Evolutionary conservation across 2,888 invertebrate species (phyloP).

Genomic region (Crioceris asparagi): DNA sequence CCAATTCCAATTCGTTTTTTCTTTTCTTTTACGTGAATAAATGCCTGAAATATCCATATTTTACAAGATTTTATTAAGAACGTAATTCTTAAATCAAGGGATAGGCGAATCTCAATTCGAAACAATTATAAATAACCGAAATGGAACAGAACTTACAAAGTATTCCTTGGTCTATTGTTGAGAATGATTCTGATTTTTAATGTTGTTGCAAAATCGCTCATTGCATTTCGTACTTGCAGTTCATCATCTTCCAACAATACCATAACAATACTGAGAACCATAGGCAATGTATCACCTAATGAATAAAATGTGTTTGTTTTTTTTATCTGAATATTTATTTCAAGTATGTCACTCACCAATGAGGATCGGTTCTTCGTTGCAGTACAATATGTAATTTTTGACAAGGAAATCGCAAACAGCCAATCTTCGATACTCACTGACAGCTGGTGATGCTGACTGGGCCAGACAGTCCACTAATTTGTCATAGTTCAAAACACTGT

Average conservation of each 20-base stretch:
- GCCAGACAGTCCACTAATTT: constrained; percentile 23
- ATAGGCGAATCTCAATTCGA: no score
- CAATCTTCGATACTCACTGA: constrained; percentile 26
- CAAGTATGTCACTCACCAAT: background rate
- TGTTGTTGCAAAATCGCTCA: constrained; percentile 27
- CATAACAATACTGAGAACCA: constrained; percentile 36
- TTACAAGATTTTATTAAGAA: no score
- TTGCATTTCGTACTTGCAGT: constrained; percentile 33
- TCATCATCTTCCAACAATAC: constrained; percentile 46
- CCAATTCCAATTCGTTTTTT: no score
- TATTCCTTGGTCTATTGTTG: no score
- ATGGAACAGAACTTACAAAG: no score
- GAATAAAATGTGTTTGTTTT: background rate
- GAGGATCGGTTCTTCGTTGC: no score
- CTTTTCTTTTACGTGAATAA: no score
- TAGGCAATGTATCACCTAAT: constrained; percentile 3
- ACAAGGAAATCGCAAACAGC: constrained; percentile 25
- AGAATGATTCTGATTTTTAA: no score
- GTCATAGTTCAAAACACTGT: constrained; percentile 21
- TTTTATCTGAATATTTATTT: background rate
- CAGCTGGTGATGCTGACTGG: constrained; percentile 25
- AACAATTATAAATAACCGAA: no score
- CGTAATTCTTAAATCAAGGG: no score
- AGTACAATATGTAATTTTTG: constrained; percentile 21
- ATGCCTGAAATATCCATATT: no score